Base-by-base conservation (phyloP, 2,113 vertebrate genomes). In the Tachysurus fulvidraco region DNA sequence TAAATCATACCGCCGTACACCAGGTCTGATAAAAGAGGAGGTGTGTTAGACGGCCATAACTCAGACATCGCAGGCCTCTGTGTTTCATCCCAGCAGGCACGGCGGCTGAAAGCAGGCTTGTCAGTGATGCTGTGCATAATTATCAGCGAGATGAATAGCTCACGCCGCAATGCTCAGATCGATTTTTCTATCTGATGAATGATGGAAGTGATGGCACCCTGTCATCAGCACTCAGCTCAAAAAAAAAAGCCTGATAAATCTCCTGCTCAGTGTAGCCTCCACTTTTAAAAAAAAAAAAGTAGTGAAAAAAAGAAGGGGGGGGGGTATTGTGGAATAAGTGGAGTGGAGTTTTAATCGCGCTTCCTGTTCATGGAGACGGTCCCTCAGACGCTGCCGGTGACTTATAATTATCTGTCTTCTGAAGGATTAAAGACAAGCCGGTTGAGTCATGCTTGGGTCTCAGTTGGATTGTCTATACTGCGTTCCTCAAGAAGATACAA, bases 121-220 rank as follows among this genome's bases (percentile, higher is more conserved):
- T 92, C 91, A 84, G 87, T 59, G 80, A 87, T 86, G 88, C 83
- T 83, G 88, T 91, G 93, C 92, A 92, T 94, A 92, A 93, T 94
- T 93, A 91, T 82, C n/a, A 76, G 69, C 6, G 52, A 93, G 94
- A 94, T 90, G 88, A 91, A 95, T 94, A 89, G 71, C 88, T 73
- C 59, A 80, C 85, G 83, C 87, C 81, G 89, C 90, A 91, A 91
- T 23, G 88, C 86, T 90, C 87, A 76, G 50, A 71, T 91, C 92
- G 90, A 93, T 94, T 94, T 93, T 87, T 94, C 92, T 91, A 67
- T 54, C 85, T 92, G 93, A 94, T 91, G 90, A 92, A 94, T 65
- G 89, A 92, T 76, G 87, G 86, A 88, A 79, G 78, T 83, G 91
- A 93, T 89, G 87, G 91, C 91, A 57, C 85, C 90, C 91, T 92